Evolutionary conservation across 2,888 invertebrate genomes (phyloP), one percentile per base, ranked within the genome.

Genomic region (Leucoma salicis): DNA sequence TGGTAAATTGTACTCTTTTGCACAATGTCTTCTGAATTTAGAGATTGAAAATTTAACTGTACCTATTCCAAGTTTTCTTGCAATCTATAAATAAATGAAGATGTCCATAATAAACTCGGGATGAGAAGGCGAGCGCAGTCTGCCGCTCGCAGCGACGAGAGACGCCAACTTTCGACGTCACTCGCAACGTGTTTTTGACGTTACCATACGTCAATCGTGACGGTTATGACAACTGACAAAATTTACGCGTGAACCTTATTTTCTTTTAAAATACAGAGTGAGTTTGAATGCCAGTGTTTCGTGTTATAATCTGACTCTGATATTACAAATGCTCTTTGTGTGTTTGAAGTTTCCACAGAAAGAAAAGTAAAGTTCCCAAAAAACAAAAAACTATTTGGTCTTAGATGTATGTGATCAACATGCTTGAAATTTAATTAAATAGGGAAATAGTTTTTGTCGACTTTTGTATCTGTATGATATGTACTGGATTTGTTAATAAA

Each of bases 31-130:
- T n/a, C n/a, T n/a, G n/a, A n/a, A n/a, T 35, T 25, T 42, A 49
- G 31, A 35, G 42, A 55, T 62, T 59, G 21, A 43, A 53, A 48
- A 48, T 53, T 53, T 48, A 53, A 50, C 56, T 53, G 35, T 46
- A 59, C 10, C 8, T 27, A 27, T 61, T 49, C 47, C 53, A 56
- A 56, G 44, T 57, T 61, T 57, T 55, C 61, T 66, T 62, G 55
- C 51, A 58, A 58, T 80, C 81, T 82, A 83, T 77, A 79, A 82
- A 82, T 84, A 83, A 69, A 58, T 29, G n/a, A 18, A 27, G 1
- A 11, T 67, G 72, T 56, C 70, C 75, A 76, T 78, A 78, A 74
- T 65, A 61, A 64, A 61, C 67, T 59, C 21, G 53, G 64, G 66
- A 70, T 43, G 42, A 25, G 42, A 52, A 45, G 49, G 59, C 50